phyloP scores from a whole-genome alignment of 2,797 vertebrate species.

The Propithecus perrieri region DNA sequence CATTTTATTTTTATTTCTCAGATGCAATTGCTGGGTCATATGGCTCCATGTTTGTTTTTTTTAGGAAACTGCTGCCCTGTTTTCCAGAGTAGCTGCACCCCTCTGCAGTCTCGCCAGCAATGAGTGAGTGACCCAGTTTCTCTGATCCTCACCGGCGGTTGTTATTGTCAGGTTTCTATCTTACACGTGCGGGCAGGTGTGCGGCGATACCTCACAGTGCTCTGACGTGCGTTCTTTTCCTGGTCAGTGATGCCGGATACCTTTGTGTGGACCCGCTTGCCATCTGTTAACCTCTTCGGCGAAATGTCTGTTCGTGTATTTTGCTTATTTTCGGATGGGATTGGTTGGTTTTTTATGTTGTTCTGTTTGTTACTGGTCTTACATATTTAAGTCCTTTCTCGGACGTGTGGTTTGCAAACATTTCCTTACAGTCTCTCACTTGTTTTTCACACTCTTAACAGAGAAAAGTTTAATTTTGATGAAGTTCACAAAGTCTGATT shows the following conservation, averaged over 20 bases:
- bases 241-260: neutral
- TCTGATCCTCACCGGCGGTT: no score
- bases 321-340: neutral
- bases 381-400: neutral
- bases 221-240: neutral
- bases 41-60: no score
- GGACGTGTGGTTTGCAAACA: neutral
- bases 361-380: no score
- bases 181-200: neutral
- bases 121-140: neutral
- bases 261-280: neutral
- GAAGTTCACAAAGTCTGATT: neutral
- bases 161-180: neutral
- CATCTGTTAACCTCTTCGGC: neutral
- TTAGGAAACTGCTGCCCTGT: neutral
- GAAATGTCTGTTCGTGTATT: neutral
- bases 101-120: neutral
- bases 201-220: neutral
- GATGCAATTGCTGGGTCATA: fast-evolving
- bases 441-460: neutral
- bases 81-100: neutral
- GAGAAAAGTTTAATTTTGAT: neutral
- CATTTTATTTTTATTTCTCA: no score
- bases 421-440: neutral
- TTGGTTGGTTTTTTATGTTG: neutral